Percentiles rank a stretch among this genome's conserved stretches.
Evolutionary conservation across 2,888 invertebrate genomes (phyloP).

Genomic region (Pristionchus exspectatus): DNA sequence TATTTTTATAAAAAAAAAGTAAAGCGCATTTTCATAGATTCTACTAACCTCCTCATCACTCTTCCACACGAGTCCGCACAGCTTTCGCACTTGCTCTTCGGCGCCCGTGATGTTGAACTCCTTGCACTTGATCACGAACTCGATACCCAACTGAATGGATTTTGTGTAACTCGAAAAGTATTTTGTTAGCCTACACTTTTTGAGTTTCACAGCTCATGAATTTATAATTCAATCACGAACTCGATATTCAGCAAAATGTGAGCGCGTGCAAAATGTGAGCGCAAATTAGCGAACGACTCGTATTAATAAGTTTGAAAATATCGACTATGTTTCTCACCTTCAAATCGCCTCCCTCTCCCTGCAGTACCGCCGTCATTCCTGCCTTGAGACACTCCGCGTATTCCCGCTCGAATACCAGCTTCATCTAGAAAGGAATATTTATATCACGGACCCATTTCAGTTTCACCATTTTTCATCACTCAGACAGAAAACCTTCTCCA

Average conservation of each 20-base stretch:
- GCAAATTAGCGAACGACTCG: too few relatives aligned
- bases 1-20: too few relatives aligned
- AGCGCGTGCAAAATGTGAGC: too few relatives aligned
- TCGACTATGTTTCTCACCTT: slow-evolving; percentile 34
- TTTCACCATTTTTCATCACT: too few relatives aligned
- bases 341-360: slow-evolving; percentile 50
- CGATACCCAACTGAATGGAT: slow-evolving; percentile 85
- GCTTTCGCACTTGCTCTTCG: slow-evolving; percentile 21
- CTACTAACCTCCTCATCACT: slow-evolving; percentile 47
- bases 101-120: slow-evolving; percentile 76
- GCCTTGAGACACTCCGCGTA: slow-evolving; percentile 30
- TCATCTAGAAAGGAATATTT: slow-evolving; percentile 2
- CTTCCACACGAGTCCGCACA: slow-evolving; percentile 56
- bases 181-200: too few relatives aligned
- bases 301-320: too few relatives aligned
- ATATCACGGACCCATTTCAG: too few relatives aligned
- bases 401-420: slow-evolving; percentile 51
- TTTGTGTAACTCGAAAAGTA: too few relatives aligned
- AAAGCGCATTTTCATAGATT: too few relatives aligned
- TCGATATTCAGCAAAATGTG: not conserved
- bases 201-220: too few relatives aligned
- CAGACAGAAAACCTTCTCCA: too few relatives aligned
- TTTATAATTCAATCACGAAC: not conserved
- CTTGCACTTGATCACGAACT: slow-evolving; percentile 87
- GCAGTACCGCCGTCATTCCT: slow-evolving; percentile 39